Evolutionary conservation across 2,113 vertebrate genomes (phyloP), one percentile per base, ranked within the genome.

Genomic region (Amphiprion percula): DNA sequence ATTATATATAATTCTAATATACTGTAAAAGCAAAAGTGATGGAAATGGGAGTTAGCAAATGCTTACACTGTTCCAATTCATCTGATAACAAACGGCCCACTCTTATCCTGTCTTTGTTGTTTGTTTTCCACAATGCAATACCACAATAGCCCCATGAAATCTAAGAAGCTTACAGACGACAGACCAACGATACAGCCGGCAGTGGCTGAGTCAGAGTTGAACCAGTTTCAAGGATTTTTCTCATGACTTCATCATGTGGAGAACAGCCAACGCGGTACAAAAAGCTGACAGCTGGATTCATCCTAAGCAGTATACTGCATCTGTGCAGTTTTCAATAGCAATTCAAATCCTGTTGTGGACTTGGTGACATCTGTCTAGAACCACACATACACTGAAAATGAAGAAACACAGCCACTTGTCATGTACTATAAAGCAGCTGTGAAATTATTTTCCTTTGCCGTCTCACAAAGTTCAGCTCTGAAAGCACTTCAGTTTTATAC

Each of bases 141-240:
- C 85, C 68, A 71, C 79, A 82, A 61, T 26, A 30, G 10, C 26
- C n/a, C 44, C 33, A 14, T 65, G 47, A 58, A 80, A 78, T 76
- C 23, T 79, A 83, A 82, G 81, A 44, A 55, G 84, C 88, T 80
- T 87, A 85, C 7, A 44, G 16, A 23, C 64, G 47, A 61, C 61
- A 71, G 60, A 68, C 58, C 54, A 24, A 58, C 15, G 53, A 47
- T 49, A 33, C 33, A 85, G 77, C 73, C 80, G 73, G 64, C 81
- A 49, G 53, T 30, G 71, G 49, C 66, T 84, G 53, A 73, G 78
- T 80, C 74, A 74, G 68, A 77, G 69, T 16, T 73, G 61, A 86
- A 78, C 63, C 58, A 37, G 15, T 78, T 87, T 87, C 68, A 85
- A 68, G 61, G 47, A 7, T 80, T 79, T 82, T 37, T 72, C 79